These are phyloP conservation scores for Diorhabda carinulata DNA, from an alignment of 1,140 invertebrate genomes.

Conservation along the genomic window DNA sequence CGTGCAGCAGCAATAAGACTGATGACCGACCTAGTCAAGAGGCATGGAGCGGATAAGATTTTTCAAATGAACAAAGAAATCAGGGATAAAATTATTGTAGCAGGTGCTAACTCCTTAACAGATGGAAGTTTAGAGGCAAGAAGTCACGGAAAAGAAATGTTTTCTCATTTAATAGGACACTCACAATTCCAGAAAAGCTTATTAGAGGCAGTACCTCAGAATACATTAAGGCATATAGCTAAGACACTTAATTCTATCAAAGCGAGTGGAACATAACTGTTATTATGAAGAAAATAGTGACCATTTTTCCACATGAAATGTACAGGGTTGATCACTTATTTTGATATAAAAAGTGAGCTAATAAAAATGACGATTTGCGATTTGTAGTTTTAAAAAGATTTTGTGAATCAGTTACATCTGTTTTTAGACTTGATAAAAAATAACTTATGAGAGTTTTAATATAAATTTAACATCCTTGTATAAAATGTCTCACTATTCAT, in stretches of 20 bases:
- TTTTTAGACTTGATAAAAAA: too few species aligned
- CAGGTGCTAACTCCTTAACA: slow-evolving; percentile 75
- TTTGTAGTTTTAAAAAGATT: too few species aligned
- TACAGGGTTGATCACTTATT: too few species aligned
- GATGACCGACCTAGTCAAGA: slow-evolving; percentile 65
- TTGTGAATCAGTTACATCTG: too few species aligned
- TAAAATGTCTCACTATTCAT: too few species aligned
- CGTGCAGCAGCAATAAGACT: slow-evolving; percentile 75
- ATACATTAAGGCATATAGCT: slow-evolving; percentile 62
- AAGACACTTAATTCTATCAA: slow-evolving; percentile 53
- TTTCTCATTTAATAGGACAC: slow-evolving; percentile 57
- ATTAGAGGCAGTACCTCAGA: slow-evolving; percentile 61
- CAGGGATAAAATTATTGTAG: slow-evolving; percentile 73
- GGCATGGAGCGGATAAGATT: slow-evolving; percentile 68
- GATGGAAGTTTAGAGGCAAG: slow-evolving; percentile 86
- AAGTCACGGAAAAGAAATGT: slow-evolving; percentile 65
- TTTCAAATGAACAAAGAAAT: slow-evolving; percentile 73
- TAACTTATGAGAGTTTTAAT: too few species aligned
- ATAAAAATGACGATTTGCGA: too few species aligned
- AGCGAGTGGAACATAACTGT: not conserved
- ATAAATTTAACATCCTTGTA: too few species aligned
- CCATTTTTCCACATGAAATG: too few species aligned
- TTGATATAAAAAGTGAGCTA: too few species aligned
- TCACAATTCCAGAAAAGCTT: slow-evolving; percentile 61
- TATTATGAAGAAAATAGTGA: not conserved